phyloP scores from a whole-genome alignment of 2,888 invertebrate genomes.

The Catocala fraxini region DNA sequence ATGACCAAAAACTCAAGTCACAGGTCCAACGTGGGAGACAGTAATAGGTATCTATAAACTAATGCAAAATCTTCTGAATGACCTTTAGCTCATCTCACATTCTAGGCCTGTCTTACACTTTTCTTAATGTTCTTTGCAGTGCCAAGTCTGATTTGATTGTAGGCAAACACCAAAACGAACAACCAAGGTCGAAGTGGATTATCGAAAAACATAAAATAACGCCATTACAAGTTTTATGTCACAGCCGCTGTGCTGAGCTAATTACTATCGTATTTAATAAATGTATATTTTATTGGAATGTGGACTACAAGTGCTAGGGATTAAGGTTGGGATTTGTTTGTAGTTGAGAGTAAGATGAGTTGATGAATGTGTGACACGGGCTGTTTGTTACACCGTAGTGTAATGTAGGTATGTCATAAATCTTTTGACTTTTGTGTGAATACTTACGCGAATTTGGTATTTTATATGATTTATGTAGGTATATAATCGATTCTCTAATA shows the following conservation, averaged over 20 bases:
- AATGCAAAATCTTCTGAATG: too few species aligned
- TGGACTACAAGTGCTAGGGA: neutral
- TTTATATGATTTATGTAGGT: too few species aligned
- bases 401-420: slow-evolving; percentile 11
- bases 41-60: too few species aligned
- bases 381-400: slow-evolving; percentile 50
- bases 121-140: too few species aligned
- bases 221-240: slow-evolving; percentile 52
- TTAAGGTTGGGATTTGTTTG: slow-evolving; percentile 47
- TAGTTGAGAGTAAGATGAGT: slow-evolving; percentile 39
- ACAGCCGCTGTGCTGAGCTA: slow-evolving; percentile 42
- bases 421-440: neutral
- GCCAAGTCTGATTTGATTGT: neutral
- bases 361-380: slow-evolving; percentile 31
- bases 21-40: too few species aligned
- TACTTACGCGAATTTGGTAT: neutral
- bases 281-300: neutral
- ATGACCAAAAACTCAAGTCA: too few species aligned
- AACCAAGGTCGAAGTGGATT: slow-evolving; percentile 12
- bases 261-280: slow-evolving; percentile 39
- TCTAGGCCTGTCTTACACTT: too few species aligned
- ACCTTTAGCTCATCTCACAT: too few species aligned
- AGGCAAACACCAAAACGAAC: slow-evolving; percentile 7
- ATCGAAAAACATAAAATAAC: slow-evolving; percentile 39
- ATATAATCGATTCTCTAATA: too few species aligned